Evolutionary conservation across 2,797 vertebrate species (phyloP), one percentile per base, ranked within the genome.

Genomic region (Microctenopoma stevenorrisi): DNA sequence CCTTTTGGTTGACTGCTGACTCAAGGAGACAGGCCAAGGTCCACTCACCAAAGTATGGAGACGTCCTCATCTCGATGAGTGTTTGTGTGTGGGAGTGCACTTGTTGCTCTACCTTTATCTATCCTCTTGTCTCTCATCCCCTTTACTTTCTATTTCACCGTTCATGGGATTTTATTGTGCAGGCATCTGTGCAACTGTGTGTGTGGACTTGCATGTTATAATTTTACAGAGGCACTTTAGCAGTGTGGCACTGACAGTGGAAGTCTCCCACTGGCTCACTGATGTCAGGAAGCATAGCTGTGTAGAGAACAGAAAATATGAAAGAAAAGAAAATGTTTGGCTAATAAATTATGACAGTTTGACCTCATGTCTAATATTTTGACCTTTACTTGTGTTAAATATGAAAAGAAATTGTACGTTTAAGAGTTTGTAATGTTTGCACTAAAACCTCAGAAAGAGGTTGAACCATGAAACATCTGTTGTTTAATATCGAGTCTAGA

Each of bases 21-120:
- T 87, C 81, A 87, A 89, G 87, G 90, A 91, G 91, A 91, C 89
- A 85, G 87, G 83, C 70, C 85, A 86, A 87, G 85, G 87, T 90
- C 85, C 85, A 75, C 69, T 68, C 66, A 80, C 76, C 83, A 82
- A 85, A 90, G 82, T 83, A 86, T 71, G 70, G 81, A 86, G 81
- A 87, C 87, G 79, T 68, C 69, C 68, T 60, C 8, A 25, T 64
- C 64, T 72, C 58, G 18, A 66, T 83, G 66, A 46, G 42, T 50
- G 57, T 59, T 26, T 68, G 26, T 68, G 22, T 42, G 49, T 47
- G 3, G 64, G 54, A 47, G 60, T 47, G 28, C 28, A 7, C 33
- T 79, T 76, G 76, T 80, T 86, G 81, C 79, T 78, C 44, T 62
- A 18, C 47, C 16, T 44, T 46, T 64, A 30, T 58, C 26, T 60